phyloP scores from a whole-genome alignment of 2,797 vertebrate genomes.

The Esox masquinongy region DNA sequence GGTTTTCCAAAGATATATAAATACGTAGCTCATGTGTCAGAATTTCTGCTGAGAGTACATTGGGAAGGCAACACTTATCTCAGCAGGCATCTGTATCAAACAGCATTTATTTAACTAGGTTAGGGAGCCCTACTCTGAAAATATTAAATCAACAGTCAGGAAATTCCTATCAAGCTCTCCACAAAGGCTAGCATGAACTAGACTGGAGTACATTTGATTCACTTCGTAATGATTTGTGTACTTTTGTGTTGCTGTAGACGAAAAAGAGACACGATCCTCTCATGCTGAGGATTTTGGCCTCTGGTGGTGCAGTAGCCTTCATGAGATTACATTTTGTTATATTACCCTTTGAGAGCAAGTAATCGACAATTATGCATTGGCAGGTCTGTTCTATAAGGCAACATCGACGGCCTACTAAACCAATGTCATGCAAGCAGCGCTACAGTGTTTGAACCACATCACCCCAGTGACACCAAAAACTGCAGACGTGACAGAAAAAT shows the following conservation, averaged over 20 bases:
- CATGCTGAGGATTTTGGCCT: neutral
- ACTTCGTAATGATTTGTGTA: neutral
- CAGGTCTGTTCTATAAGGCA: neutral
- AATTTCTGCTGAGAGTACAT: neutral
- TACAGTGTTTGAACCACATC: neutral
- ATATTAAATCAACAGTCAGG: neutral
- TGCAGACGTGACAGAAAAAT: neutral
- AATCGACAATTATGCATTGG: neutral
- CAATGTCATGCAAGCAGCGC: neutral
- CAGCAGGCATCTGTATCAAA: neutral
- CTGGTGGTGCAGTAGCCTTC: neutral
- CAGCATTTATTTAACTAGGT: slow-evolving; percentile 10
- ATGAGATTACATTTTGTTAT: neutral
- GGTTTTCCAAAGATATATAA: slow-evolving; percentile 22
- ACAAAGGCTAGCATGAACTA: neutral
- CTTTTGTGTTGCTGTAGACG: neutral
- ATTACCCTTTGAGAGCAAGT: neutral
- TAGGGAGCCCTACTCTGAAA: neutral
- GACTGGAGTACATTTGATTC: neutral
- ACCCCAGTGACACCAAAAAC: neutral
- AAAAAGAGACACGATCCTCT: neutral
- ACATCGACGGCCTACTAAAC: neutral
- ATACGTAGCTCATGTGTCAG: neutral
- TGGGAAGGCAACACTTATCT: neutral
- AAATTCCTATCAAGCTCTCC: neutral